These are phyloP conservation scores for Euglossa dilemma DNA, from an alignment of 1,140 invertebrate genomes.

Conservation along the genomic window DNA sequence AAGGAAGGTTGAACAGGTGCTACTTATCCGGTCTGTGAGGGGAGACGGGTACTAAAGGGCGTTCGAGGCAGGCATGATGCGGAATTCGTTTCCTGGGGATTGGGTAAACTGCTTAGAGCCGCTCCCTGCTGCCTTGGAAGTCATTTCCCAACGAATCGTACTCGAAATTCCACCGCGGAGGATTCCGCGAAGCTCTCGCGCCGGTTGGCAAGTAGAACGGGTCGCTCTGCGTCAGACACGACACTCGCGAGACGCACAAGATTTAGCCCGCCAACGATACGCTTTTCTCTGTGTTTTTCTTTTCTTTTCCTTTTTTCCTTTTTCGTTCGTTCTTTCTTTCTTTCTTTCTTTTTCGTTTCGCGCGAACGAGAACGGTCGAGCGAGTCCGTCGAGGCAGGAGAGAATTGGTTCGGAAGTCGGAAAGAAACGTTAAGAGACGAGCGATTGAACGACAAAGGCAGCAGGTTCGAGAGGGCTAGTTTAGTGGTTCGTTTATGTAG, in stretches of 20 bases:
- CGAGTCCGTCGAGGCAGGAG: neutral
- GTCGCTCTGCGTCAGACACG: neutral
- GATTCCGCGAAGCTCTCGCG: neutral
- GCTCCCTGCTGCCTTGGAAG: slow-evolving; percentile 74
- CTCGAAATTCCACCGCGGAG: neutral
- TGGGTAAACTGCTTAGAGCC: slow-evolving; percentile 75
- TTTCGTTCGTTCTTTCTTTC: too few species aligned
- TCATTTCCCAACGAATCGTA: slow-evolving; percentile 9
- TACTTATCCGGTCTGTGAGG: slow-evolving; percentile 52
- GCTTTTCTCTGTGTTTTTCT: neutral
- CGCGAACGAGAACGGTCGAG: neutral
- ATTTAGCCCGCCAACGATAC: neutral
- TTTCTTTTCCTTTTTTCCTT: too few species aligned
- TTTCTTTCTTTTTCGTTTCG: neutral
- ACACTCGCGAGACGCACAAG: neutral
- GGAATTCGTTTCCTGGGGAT: slow-evolving; percentile 70
- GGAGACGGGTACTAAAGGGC: slow-evolving; percentile 61
- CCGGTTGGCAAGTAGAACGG: neutral
- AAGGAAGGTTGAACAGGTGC: slow-evolving; percentile 13
- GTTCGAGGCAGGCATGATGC: slow-evolving; percentile 78
- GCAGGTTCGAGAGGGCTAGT: slow-evolving; percentile 59
- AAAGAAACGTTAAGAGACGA: neutral
- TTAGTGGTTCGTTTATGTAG: slow-evolving; percentile 65
- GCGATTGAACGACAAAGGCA: slow-evolving; percentile 58
- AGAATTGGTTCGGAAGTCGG: too few species aligned